Percentiles rank a stretch among this genome's conserved stretches.
phyloP scores from a whole-genome alignment of 2,797 vertebrate species.

The Pseudopleuronectes americanus region DNA sequence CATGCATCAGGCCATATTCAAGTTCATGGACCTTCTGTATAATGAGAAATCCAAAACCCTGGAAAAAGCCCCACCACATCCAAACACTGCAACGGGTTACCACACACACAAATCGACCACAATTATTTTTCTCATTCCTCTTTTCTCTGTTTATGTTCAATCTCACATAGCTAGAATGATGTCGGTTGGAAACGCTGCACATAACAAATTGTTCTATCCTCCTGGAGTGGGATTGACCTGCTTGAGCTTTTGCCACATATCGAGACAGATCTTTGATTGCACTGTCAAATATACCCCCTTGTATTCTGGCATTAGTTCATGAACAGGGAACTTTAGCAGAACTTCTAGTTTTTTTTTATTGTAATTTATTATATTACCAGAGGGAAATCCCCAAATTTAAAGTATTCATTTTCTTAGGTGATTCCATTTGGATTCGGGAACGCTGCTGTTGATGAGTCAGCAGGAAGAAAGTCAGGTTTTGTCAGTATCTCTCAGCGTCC shows the following conservation, averaged over 20 bases:
- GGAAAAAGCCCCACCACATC: conserved; percentile 70
- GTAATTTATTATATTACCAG: conserved; percentile 29
- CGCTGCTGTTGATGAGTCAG: conserved; percentile 39
- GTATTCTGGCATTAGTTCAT: conserved; percentile 12
- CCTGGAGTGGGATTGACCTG: conserved; percentile 46
- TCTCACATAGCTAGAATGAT: conserved; percentile 69
- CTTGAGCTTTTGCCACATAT: conserved; percentile 27
- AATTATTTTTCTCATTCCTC: conserved; percentile 78
- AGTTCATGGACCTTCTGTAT: conserved; percentile 65
- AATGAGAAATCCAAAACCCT: conserved; percentile 74
- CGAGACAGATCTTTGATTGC: conserved; percentile 30
- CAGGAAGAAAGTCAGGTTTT: conserved; percentile 31
- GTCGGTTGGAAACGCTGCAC: conserved; percentile 70
- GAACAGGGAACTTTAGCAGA: conserved; percentile 1
- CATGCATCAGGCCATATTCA: conserved; percentile 31
- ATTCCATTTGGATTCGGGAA: conserved; percentile 50
- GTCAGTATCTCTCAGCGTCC: conserved; percentile 30
- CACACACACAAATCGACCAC: conserved; percentile 73
- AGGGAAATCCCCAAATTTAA: conserved; percentile 22
- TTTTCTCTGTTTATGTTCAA: conserved; percentile 80
- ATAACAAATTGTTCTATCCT: conserved; percentile 66
- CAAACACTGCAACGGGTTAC: conserved; percentile 66
- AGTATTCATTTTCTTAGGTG: conserved; percentile 40
- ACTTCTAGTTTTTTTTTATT: conserved; percentile 38
- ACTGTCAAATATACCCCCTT: conserved; percentile 9